Percentiles rank a stretch among this genome's conserved stretches.
Evolutionary conservation across 2,113 vertebrate species (phyloP).

Genomic region (Eleginops maclovinus): DNA sequence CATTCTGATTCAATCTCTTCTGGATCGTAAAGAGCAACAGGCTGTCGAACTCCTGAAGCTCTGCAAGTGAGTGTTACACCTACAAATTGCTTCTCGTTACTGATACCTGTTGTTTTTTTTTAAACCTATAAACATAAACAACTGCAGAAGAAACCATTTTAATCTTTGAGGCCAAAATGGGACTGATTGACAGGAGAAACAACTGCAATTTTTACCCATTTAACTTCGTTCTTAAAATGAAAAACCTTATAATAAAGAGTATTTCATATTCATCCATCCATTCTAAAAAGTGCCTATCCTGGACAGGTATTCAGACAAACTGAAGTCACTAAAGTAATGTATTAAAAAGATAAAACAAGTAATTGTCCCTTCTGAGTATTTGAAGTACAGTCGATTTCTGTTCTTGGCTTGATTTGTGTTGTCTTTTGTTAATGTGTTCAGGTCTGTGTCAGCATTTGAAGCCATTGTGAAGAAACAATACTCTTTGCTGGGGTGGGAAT

Average conservation of each 20-base stretch:
- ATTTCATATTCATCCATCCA: background rate
- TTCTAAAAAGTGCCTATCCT: background rate
- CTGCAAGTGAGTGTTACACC: conserved; percentile 64
- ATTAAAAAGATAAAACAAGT: background rate
- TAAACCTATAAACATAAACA: too few species aligned
- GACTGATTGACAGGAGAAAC: background rate
- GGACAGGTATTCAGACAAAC: background rate
- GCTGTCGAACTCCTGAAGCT: conserved; percentile 42
- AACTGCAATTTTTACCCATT: background rate
- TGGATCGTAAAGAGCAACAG: conserved; percentile 60
- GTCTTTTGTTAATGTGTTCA: conserved; percentile 41
- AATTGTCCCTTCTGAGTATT: too few species aligned
- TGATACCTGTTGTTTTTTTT: background rate
- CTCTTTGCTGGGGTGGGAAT: conserved; percentile 73
- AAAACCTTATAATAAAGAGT: background rate
- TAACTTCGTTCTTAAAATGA: background rate
- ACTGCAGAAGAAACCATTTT: background rate
- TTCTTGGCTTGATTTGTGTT: background rate
- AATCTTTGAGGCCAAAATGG: background rate
- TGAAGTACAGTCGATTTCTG: background rate
- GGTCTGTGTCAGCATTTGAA: conserved; percentile 75
- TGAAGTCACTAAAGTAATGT: background rate
- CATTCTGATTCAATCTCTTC: conserved; percentile 47
- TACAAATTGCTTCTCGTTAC: background rate
- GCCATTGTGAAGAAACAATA: conserved; percentile 72